phyloP scores from a whole-genome alignment of 2,113 vertebrate species.

The Talpa occidentalis region DNA sequence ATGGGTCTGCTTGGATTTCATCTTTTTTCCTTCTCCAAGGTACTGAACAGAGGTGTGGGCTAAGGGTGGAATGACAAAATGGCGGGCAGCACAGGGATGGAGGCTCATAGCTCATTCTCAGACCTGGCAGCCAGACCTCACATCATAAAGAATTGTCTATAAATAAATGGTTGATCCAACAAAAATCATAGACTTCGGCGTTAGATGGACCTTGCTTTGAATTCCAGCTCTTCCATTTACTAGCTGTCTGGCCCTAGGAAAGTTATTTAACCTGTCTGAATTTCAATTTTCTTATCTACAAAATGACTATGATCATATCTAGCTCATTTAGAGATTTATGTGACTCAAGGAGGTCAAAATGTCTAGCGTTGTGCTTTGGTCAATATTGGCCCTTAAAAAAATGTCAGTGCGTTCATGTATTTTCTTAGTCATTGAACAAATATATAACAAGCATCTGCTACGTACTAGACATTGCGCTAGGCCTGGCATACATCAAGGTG shows the following conservation, averaged over 20 bases:
- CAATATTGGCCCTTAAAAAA: background rate
- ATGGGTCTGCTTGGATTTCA: background rate
- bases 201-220: background rate
- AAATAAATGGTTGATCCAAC: constrained; percentile 13
- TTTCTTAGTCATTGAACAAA: constrained; percentile 24
- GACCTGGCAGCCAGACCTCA: background rate
- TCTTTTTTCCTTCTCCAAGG: background rate
- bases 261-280: constrained; percentile 51
- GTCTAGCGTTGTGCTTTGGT: background rate
- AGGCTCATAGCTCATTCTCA: background rate
- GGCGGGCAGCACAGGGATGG: background rate
- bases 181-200: background rate
- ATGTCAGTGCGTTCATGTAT: background rate
- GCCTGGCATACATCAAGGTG: background rate
- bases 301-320: background rate
- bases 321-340: background rate
- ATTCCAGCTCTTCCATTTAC: background rate
- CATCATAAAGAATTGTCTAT: background rate
- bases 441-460: background rate
- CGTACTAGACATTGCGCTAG: background rate
- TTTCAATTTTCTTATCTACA: constrained; percentile 55
- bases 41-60: background rate
- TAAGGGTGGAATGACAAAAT: background rate
- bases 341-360: background rate
- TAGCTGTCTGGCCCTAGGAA: constrained; percentile 16